These are phyloP conservation scores for Brachionus manjavacas DNA, from an alignment of 1,140 invertebrate species.

Conservation along the genomic window DNA sequence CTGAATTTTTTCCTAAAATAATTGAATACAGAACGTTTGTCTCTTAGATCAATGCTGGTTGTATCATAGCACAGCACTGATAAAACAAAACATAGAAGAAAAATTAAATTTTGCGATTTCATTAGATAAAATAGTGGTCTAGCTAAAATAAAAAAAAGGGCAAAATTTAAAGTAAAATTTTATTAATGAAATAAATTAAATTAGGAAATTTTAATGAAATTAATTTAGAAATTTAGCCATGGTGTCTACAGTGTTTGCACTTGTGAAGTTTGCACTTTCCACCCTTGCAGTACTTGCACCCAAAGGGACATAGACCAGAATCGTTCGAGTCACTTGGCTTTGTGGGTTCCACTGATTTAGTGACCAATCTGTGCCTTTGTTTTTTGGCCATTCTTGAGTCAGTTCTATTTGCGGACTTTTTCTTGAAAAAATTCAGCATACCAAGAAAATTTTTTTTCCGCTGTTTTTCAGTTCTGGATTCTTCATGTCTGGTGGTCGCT, in stretches of 20 bases:
- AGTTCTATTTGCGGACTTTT: background rate
- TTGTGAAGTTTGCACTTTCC: constrained; percentile 1
- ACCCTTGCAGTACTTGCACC: background rate
- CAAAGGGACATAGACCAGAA: background rate
- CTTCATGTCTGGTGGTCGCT: background rate
- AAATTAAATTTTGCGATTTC: background rate
- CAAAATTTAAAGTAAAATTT: background rate
- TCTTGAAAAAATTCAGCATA: background rate
- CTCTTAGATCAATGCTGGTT: background rate
- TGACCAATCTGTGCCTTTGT: background rate
- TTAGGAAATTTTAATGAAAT: background rate
- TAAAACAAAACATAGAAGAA: background rate
- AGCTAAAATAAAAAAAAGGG: background rate
- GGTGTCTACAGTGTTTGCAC: constrained; percentile 6
- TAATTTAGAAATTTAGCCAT: constrained; percentile 19
- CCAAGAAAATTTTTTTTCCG: background rate
- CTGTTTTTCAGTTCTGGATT: background rate
- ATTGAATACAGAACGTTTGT: background rate
- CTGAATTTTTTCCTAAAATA: background rate
- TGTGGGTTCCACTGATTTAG: background rate
- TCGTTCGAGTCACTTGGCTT: background rate
- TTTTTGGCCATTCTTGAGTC: background rate
- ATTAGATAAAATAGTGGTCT: background rate
- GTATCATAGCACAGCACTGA: background rate
- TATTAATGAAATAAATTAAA: background rate